Evolutionary conservation across 2,113 vertebrate species (phyloP), one percentile per base, ranked within the genome.

Genomic region (Ariopsis seemanni): DNA sequence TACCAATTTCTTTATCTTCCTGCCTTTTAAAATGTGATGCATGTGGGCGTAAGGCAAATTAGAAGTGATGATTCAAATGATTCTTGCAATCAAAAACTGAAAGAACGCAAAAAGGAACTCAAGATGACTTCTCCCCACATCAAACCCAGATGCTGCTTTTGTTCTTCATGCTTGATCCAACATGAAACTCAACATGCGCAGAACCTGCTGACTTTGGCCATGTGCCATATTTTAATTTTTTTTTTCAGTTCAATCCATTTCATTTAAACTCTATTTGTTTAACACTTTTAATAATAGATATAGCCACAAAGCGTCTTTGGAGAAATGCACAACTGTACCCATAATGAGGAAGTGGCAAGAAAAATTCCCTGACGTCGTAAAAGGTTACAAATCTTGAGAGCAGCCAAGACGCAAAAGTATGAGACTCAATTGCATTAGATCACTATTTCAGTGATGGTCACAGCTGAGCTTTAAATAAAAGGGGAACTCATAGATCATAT

Each of bases 11-110:
- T 69, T 20, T 78, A 71, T 72, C 27, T 60, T 67, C 55, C 50
- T 60, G 81, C 77, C 57, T 84, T 88, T 72, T 25, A 58, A 85
- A 87, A 71, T 85, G 81, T 84, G 84, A 55, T 83, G 65, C 42
- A 65, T 62, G 83, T 87, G 72, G 82, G 90, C 34, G 69, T 78
- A 27, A 65, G 27, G 58, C 78, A 60, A 88, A 85, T 83, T 82
- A 84, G 74, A 86, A 86, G 81, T 30, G 9, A 85, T 88, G 89
- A 87, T 69, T 88, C 87, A 90, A 75, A 90, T 18, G 58, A 82
- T 78, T 77, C 27, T 83, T 34, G 78, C n/a, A 50, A 89, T 89
- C 69, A 78, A 27, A 86, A 78, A 77, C 75, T 34, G 72, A 85
- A 67, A 83, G 34, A 67, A 17, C 57, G 81, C 85, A 85, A 63